Conservation (phyloP, 2,113 vertebrate species). For the Bucco capensis region DNA sequence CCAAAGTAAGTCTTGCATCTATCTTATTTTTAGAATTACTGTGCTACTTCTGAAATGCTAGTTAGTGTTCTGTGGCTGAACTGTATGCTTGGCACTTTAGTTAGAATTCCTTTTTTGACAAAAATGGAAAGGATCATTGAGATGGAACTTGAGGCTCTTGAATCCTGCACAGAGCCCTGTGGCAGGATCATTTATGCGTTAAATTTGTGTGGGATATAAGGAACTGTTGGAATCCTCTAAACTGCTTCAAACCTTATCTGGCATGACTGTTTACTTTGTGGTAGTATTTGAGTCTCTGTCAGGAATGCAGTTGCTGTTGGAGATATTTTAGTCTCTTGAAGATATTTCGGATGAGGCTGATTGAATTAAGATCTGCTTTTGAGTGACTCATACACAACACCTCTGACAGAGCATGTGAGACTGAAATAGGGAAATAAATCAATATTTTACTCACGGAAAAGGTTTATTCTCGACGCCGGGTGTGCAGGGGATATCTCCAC, state of each 20-base stretch:
- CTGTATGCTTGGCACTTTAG: background rate
- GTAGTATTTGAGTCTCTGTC: background rate
- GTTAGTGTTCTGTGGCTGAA: background rate
- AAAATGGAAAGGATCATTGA: background rate
- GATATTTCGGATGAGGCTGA: too few species aligned
- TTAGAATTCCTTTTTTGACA: background rate
- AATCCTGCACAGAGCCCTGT: background rate
- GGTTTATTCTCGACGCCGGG: too few species aligned
- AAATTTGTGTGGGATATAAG: background rate
- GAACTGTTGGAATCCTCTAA: background rate
- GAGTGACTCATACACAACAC: too few species aligned
- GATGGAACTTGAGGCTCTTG: background rate
- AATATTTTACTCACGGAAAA: too few species aligned
- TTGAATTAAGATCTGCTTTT: too few species aligned
- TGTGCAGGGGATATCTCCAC: too few species aligned
- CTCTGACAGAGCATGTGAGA: too few species aligned
- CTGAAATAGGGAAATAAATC: too few species aligned
- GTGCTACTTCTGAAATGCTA: background rate
- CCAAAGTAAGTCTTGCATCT: background rate
- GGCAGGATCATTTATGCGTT: background rate
- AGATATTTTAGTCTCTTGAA: background rate
- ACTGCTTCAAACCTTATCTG: background rate
- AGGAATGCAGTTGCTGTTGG: background rate
- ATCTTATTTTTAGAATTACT: background rate
- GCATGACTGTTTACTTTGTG: background rate